Evolutionary conservation across 2,888 invertebrate species (phyloP).

Genomic region (Nephrotoma guestfalica): DNA sequence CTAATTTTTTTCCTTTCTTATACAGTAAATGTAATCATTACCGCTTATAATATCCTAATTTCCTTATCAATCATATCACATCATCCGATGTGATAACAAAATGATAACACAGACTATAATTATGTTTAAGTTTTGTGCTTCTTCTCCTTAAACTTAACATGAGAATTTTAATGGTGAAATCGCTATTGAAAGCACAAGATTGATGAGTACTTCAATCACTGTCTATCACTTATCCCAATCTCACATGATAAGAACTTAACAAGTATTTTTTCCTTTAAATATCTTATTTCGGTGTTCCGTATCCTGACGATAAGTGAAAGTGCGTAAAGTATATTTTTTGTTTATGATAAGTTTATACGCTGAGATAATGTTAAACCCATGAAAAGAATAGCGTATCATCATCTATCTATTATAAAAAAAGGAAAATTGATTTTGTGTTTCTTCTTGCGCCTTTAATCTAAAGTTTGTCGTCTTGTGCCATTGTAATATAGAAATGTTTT

Average conservation of each 20-base stretch:
- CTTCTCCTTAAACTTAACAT: background rate
- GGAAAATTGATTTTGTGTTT: background rate
- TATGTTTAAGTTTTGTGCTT: background rate
- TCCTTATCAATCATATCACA: background rate
- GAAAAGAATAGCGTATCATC: background rate
- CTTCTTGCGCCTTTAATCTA: background rate
- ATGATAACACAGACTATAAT: background rate
- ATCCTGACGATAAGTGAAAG: background rate
- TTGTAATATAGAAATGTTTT: background rate
- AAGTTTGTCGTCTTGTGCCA: background rate
- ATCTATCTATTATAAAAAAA: background rate
- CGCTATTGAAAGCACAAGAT: background rate
- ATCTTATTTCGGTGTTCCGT: background rate
- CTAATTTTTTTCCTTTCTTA: background rate
- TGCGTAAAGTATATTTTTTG: background rate
- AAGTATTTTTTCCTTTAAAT: background rate
- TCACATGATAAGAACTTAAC: background rate
- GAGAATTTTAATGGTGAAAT: background rate
- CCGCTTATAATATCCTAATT: background rate
- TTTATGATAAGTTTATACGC: background rate
- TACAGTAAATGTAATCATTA: background rate
- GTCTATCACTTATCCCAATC: background rate
- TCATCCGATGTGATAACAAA: background rate
- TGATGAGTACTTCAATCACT: background rate
- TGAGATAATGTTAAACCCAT: background rate